Base-by-base conservation (phyloP, 2,797 vertebrate genomes). In the Macropus fuliginosus region DNA sequence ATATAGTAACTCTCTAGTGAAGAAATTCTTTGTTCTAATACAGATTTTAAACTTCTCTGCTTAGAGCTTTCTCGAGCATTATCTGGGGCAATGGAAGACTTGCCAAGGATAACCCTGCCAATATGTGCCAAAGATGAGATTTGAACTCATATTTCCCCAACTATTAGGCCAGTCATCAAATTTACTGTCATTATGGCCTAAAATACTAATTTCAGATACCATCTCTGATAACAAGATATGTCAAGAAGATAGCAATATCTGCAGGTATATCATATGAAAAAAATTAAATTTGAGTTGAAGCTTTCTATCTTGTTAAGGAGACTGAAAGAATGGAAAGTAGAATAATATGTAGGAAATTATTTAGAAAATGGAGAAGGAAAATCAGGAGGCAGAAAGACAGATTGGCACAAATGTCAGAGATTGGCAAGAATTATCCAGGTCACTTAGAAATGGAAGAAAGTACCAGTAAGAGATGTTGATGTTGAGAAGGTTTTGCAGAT, bases 281-380 rank as follows among this genome's bases (percentile, higher is more conserved):
- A 5, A 24, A 27, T 91, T 92, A 90, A 66, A 2, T 0, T 74
- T 91, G 28, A 27, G 27, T 40, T 16, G 6, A 54, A 27, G 21
- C 9, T 46, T 46, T 18, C 21, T 46, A 46, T 81, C 40, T 81
- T 46, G 21, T 81, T 5, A 74, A 54, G 56, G 50, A 66, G 29
- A 56, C 31, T 46, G 31, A 57, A 46, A 91, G 56, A 57, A 74
- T 46, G 94, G 95, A 92, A 96, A 95, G 52, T 59, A 90, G 27
- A 95, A 91, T 66, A 95, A 59, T 27, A 52, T 90, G 94, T 50
- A 94, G 46, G 95, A 93, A 96, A 97, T 52, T 95, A 92, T 94
- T 96, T 92, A 87, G 90, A 92, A 10, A 29, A 50, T 5, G 52
- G 34, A 92, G 21, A 94, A 91, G 21, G 55, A 91, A 50, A 97